phyloP scores from a whole-genome alignment of 2,797 vertebrate genomes.

The Parambassis ranga region DNA sequence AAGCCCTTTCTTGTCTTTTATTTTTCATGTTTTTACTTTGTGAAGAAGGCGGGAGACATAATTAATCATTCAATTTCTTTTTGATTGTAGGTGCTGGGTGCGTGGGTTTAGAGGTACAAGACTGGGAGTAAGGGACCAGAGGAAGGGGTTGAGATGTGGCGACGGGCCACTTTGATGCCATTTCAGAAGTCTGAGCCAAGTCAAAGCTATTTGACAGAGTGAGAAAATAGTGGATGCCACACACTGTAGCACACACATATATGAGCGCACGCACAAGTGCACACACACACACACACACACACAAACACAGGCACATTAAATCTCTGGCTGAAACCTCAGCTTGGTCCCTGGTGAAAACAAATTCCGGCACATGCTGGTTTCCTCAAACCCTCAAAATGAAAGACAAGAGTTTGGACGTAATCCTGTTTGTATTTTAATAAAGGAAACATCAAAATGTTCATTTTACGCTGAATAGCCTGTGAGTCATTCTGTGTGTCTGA shows the following conservation, averaged over 20 bases:
- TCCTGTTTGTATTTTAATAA: slow-evolving; percentile 56
- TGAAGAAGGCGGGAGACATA: slow-evolving; percentile 67
- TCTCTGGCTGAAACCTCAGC: slow-evolving; percentile 33
- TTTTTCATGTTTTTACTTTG: slow-evolving; percentile 79
- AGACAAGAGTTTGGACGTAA: slow-evolving; percentile 51
- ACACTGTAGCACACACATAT: slow-evolving; percentile 14
- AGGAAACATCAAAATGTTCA: slow-evolving; percentile 51
- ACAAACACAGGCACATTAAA: slow-evolving; percentile 26
- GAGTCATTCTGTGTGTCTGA: slow-evolving; percentile 14
- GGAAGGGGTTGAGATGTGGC: slow-evolving; percentile 50
- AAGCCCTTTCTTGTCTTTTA: slow-evolving; percentile 72
- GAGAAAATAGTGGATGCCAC: slow-evolving; percentile 52
- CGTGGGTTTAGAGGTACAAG: slow-evolving; percentile 68
- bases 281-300: slow-evolving; percentile 15
- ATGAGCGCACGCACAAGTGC: too few species aligned
- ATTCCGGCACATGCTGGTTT: slow-evolving; percentile 43
- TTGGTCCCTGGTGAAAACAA: slow-evolving; percentile 58
- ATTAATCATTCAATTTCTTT: slow-evolving; percentile 83
- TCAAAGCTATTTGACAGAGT: slow-evolving; percentile 68
- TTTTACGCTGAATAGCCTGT: slow-evolving; percentile 24
- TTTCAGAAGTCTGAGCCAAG: slow-evolving; percentile 68
- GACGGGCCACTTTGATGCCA: slow-evolving; percentile 74
- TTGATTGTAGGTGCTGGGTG: slow-evolving; percentile 74
- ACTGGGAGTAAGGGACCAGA: slow-evolving; percentile 54
- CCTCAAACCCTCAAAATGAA: slow-evolving; percentile 52